Conservation (phyloP, 2,113 vertebrate genomes). For the Andinoacara biseriatus region DNA sequence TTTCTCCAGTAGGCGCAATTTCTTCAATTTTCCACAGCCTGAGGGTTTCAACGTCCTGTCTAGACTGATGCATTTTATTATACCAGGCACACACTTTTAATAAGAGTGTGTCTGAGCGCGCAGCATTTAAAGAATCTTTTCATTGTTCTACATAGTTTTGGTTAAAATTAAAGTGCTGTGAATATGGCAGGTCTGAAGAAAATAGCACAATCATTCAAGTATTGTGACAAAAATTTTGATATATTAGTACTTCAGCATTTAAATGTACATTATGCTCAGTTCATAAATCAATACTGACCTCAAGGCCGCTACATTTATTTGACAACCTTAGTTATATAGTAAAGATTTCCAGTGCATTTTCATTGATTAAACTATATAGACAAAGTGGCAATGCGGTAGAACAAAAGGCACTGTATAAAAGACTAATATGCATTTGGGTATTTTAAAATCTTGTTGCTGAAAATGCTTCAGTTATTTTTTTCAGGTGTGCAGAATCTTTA, state of each 20-base stretch:
- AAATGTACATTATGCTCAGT: not conserved
- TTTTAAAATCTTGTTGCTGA: not conserved
- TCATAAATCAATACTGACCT: not conserved
- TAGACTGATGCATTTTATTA: not conserved
- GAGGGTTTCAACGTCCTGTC: not conserved
- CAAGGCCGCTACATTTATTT: not conserved
- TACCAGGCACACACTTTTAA: slow-evolving; percentile 4
- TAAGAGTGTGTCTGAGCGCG: not conserved
- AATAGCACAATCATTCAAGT: no score
- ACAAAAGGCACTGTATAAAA: not conserved
- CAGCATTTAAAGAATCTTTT: slow-evolving; percentile 14
- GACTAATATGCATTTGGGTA: not conserved
- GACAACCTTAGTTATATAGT: not conserved
- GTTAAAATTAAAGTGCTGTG: not conserved
- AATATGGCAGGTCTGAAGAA: not conserved
- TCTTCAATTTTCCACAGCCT: slow-evolving; percentile 30
- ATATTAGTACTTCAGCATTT: not conserved
- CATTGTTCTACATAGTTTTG: not conserved
- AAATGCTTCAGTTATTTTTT: not conserved
- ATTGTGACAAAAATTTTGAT: not conserved
- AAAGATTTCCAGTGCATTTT: not conserved
- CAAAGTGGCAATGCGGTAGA: not conserved
- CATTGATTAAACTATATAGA: not conserved
- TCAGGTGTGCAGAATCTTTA: not conserved
- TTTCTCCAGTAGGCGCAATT: slow-evolving; percentile 71